Conservation (phyloP, 2,888 invertebrate species). For the Leptinotarsa haldemani region DNA sequence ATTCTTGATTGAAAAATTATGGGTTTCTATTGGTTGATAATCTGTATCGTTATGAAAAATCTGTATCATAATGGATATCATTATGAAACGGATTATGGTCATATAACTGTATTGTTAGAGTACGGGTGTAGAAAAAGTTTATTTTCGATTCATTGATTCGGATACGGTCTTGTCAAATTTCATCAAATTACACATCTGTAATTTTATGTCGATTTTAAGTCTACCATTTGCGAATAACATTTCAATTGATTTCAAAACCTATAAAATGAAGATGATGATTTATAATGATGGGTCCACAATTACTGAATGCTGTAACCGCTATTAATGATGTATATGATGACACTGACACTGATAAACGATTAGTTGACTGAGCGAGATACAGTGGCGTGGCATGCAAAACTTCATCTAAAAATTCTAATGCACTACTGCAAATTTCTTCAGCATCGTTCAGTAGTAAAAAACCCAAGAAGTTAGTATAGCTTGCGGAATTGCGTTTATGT, state of each 20-base stretch:
- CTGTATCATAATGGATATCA: too few relatives aligned
- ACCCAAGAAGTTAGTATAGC: too few relatives aligned
- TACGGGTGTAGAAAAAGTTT: too few relatives aligned
- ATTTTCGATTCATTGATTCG: too few relatives aligned
- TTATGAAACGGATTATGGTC: too few relatives aligned
- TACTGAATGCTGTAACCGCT: not conserved
- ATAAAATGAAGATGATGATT: not conserved
- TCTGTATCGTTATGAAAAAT: too few relatives aligned
- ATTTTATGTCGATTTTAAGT: not conserved
- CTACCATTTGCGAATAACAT: not conserved
- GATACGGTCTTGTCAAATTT: not conserved
- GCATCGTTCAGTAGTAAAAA: too few relatives aligned
- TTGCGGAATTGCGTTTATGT: too few relatives aligned
- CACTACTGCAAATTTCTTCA: not conserved
- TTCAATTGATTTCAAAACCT: not conserved
- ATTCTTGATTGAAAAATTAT: too few relatives aligned
- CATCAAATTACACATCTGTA: not conserved
- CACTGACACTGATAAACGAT: constrained; percentile 4
- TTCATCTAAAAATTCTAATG: not conserved
- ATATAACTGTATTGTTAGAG: too few relatives aligned
- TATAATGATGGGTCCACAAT: not conserved
- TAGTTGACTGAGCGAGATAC: not conserved
- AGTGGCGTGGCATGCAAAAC: not conserved
- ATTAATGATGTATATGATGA: not conserved
- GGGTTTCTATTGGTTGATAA: too few relatives aligned